A percentile compares a stretch with the other conserved stretches of the same genome.
Evolutionary conservation across 2,888 invertebrate species (phyloP).

Genomic region (Lithosia quadra): DNA sequence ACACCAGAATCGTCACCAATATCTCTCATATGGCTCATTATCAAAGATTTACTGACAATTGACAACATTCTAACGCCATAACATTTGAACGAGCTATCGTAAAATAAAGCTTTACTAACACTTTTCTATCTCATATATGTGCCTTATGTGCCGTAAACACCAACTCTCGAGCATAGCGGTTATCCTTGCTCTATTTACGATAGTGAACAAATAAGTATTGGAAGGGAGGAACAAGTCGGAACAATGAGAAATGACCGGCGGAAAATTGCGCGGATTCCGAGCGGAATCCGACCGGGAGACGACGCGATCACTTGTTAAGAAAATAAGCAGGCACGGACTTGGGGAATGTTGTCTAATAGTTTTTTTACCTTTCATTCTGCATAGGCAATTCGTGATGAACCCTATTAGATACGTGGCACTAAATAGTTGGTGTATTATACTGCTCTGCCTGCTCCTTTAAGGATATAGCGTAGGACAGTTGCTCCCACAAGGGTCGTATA

Average conservation of each 20-base stretch:
- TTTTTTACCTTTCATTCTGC: neutral
- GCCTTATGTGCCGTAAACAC: slow-evolving; percentile 64
- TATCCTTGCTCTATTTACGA: slow-evolving; percentile 69
- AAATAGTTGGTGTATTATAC: too few relatives aligned
- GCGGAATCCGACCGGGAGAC: slow-evolving; percentile 69
- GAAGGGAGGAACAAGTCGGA: slow-evolving; percentile 62
- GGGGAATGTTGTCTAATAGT: slow-evolving; percentile 12
- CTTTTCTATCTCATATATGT: slow-evolving; percentile 50
- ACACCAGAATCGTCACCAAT: too few relatives aligned
- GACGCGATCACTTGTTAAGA: slow-evolving; percentile 66
- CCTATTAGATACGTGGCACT: too few relatives aligned
- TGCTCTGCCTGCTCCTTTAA: too few relatives aligned
- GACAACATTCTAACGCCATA: neutral
- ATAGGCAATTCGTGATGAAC: too few relatives aligned
- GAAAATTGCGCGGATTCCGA: slow-evolving; percentile 83
- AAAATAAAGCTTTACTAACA: slow-evolving; percentile 44
- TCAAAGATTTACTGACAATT: neutral
- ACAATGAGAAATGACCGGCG: slow-evolving; percentile 86
- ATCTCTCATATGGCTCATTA: too few relatives aligned
- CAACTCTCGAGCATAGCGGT: slow-evolving; percentile 57
- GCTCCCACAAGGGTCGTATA: too few relatives aligned
- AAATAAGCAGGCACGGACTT: slow-evolving; percentile 62
- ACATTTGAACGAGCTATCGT: slow-evolving; percentile 49
- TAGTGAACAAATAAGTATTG: slow-evolving; percentile 70
- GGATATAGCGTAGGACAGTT: too few relatives aligned